Evolutionary conservation across 2,888 invertebrate genomes (phyloP).

Genomic region (Agriopis aurantiaria): DNA sequence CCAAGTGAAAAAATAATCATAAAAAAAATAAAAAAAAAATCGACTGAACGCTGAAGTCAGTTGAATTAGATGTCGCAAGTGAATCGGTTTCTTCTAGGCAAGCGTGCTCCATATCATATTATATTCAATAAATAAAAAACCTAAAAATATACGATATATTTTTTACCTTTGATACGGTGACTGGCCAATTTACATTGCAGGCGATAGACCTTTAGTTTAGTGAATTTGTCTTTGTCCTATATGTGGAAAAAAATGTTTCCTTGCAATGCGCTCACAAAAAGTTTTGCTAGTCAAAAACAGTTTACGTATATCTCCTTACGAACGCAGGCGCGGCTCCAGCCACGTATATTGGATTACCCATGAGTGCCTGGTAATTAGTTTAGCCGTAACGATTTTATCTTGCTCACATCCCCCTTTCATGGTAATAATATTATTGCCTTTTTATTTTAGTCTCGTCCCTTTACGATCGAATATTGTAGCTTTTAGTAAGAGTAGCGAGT

Average conservation of each 20-base stretch:
- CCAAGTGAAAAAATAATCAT: too few species aligned
- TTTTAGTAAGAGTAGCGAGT: neutral
- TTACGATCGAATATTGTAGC: neutral
- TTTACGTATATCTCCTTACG: slow-evolving; percentile 1
- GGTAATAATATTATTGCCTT: slow-evolving; percentile 15
- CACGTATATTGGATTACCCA: slow-evolving; percentile 35
- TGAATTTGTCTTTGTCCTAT: too few species aligned
- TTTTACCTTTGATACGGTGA: too few species aligned
- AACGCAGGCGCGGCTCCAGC: neutral
- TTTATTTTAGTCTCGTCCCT: slow-evolving; percentile 20
- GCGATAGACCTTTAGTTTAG: too few species aligned
- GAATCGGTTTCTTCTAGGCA: too few species aligned
- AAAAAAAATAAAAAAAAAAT: too few species aligned
- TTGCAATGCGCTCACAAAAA: neutral
- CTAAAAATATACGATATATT: too few species aligned
- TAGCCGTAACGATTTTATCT: slow-evolving; percentile 39
- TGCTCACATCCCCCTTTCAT: slow-evolving; percentile 23
- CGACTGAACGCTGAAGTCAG: too few species aligned
- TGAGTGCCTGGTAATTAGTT: slow-evolving; percentile 41
- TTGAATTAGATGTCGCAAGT: too few species aligned
- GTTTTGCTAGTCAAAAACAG: slow-evolving; percentile 1
- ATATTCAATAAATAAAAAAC: too few species aligned
- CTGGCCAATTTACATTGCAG: too few species aligned
- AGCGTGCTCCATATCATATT: too few species aligned
- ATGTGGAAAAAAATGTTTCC: neutral